Evolutionary conservation across 2,113 vertebrate genomes (phyloP), one percentile per base, ranked within the genome.

Genomic region (Macroglossus sobrinus): DNA sequence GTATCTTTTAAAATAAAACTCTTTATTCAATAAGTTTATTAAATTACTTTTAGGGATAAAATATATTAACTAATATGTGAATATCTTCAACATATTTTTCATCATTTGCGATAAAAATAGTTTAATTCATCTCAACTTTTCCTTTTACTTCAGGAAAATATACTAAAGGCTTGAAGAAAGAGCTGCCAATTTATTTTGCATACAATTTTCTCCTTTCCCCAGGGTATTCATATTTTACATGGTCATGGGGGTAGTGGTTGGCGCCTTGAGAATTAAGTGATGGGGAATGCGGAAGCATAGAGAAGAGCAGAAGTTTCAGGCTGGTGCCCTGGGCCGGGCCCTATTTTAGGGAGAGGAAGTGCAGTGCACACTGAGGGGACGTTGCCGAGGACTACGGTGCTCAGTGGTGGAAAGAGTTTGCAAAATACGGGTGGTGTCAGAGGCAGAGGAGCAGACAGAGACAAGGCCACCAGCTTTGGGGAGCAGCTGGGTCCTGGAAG

Each of bases 111-210:
- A 57, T 57, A 63, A 59, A 95, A 15, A 26, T 79, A 22, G 11
- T 38, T 94, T 94, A 35, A 93, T 75, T 95, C 35, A 68, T 90
- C 47, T 93, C 47, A 84, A 45, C n/a, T 43, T 87, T 78, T 53
- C 53, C 24, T 89, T 90, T 89, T 92, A n/a, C n/a, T 78, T 9
- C 18, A 45, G 57, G 75, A 4, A 72, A 59, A 68, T 57, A 26
- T 71, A 61, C 38, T 75, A 26, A 38, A 55, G 43, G 4, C 57
- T 90, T 81, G 43, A 40, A 68, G 59, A 93, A 95, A 88, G 24
- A 88, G 69, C 26, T 84, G 30, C 21, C 57, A 53, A 40, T 50
- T 92, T 71, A 74, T 84, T 96, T 88, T 30, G 57, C n/a, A 81
- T 26, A 7, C n/a, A 21, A 38, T 69, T 50, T 64, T 87, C 43